Evolutionary conservation across 2,888 invertebrate genomes (phyloP).

Genomic region (Sarcophaga carnaria): DNA sequence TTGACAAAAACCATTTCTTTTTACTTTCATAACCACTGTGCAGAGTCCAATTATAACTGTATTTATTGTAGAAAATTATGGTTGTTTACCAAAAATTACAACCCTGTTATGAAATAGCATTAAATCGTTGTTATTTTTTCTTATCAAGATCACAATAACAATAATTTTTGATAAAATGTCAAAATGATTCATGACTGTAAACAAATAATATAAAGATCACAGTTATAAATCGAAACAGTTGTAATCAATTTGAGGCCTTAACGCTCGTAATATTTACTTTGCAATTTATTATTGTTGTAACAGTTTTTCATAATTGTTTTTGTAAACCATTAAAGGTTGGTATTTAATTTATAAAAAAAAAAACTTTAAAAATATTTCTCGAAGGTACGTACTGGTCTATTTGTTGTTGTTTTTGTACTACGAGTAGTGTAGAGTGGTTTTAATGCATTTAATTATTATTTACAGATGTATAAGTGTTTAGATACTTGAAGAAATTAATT

Average conservation of each 20-base stretch:
- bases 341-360: neutral
- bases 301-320: neutral
- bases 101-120: neutral
- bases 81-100: neutral
- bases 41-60: too few species aligned
- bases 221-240: conserved; percentile 13
- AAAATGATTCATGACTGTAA: conserved; percentile 7
- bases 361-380: too few species aligned
- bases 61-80: too few species aligned
- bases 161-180: neutral
- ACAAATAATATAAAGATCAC: conserved; percentile 28
- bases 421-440: conserved; percentile 8
- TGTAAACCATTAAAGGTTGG: conserved; percentile 29
- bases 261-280: conserved; percentile 11
- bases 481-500: conserved; percentile 65
- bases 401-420: neutral
- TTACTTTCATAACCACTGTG: too few species aligned
- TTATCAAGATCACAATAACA: neutral
- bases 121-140: neutral
- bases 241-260: neutral
- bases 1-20: too few species aligned
- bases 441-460: conserved; percentile 52
- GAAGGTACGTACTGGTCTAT: too few species aligned
- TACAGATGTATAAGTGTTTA: conserved; percentile 63
- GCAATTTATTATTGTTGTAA: conserved; percentile 3